Evolutionary conservation across 2,888 invertebrate genomes (phyloP).

Genomic region (Chrysopilus asiliformis): DNA sequence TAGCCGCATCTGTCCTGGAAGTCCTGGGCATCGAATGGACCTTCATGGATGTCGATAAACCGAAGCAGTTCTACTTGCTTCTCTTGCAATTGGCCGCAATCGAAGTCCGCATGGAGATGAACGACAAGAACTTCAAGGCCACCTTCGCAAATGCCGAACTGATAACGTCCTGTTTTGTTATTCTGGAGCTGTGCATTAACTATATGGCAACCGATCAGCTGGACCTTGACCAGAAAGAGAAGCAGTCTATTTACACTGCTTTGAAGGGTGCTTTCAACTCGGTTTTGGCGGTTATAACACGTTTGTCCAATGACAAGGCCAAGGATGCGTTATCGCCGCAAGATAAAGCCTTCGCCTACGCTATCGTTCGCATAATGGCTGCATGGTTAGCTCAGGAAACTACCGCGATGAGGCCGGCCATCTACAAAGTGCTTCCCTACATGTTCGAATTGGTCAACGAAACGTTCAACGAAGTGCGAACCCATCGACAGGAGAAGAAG

Average conservation of each 20-base stretch:
- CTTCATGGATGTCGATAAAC: slow-evolving; percentile 61
- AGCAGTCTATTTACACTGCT: slow-evolving; percentile 78
- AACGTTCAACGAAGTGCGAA: slow-evolving; percentile 60
- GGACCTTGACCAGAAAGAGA: slow-evolving; percentile 79
- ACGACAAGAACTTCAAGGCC: slow-evolving; percentile 70
- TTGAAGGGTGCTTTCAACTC: slow-evolving; percentile 80
- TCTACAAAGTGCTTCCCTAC: slow-evolving; percentile 69
- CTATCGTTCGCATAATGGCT: slow-evolving; percentile 68
- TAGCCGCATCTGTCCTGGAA: slow-evolving; percentile 69
- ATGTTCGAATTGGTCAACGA: slow-evolving; percentile 69
- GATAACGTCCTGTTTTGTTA: slow-evolving; percentile 69
- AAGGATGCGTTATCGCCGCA: slow-evolving; percentile 51
- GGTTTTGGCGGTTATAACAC: slow-evolving; percentile 56
- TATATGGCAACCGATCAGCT: slow-evolving; percentile 69
- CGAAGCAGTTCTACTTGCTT: slow-evolving; percentile 67
- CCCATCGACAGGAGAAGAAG: slow-evolving; percentile 53
- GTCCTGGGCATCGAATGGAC: slow-evolving; percentile 77
- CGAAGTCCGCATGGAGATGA: slow-evolving; percentile 88
- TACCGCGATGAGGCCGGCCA: slow-evolving; percentile 70
- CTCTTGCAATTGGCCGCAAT: slow-evolving; percentile 78
- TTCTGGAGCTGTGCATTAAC: slow-evolving; percentile 64
- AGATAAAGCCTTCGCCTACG: slow-evolving; percentile 69
- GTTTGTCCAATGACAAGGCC: slow-evolving; percentile 61
- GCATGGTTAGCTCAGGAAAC: slow-evolving; percentile 90
- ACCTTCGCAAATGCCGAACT: slow-evolving; percentile 63